Percentiles rank a stretch among this genome's conserved stretches.
These are phyloP conservation scores for Oscheius onirici DNA, from an alignment of 2,888 invertebrate genomes.

Conservation along the genomic window DNA sequence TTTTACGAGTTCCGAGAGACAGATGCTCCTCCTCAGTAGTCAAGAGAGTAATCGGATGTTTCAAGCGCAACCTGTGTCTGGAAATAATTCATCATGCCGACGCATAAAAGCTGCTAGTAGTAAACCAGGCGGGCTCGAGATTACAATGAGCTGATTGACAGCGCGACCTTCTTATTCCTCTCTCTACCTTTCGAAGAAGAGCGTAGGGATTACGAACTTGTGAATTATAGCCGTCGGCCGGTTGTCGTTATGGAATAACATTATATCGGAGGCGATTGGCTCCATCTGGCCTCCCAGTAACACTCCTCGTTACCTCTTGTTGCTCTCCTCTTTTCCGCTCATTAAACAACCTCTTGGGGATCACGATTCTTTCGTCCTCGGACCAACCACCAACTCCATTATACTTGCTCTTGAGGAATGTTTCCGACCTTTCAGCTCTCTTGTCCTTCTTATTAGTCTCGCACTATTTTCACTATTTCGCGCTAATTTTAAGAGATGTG, in stretches of 20 bases:
- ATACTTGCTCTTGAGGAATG: too few species aligned
- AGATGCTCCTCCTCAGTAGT: too few species aligned
- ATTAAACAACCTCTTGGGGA: background rate
- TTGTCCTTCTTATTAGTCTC: too few species aligned
- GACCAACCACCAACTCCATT: too few species aligned
- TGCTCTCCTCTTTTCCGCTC: background rate
- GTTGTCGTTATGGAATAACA: constrained; percentile 17
- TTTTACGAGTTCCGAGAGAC: too few species aligned
- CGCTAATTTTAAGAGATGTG: too few species aligned
- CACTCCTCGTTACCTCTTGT: background rate
- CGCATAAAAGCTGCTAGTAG: background rate
- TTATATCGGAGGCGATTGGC: constrained; percentile 16
- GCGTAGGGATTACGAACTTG: background rate
- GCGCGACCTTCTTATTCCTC: background rate
- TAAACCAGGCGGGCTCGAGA: background rate
- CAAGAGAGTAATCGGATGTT: background rate
- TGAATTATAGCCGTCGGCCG: constrained; percentile 4
- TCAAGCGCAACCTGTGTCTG: background rate
- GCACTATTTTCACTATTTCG: too few species aligned
- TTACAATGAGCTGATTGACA: constrained; percentile 16
- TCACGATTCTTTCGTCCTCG: too few species aligned
- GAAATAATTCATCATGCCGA: background rate
- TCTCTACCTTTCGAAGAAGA: background rate
- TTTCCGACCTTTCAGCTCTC: too few species aligned
- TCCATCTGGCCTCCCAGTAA: constrained; percentile 12